Base-by-base conservation (phyloP, 2,888 invertebrate species). In the Psylliodes chrysocephalus region DNA sequence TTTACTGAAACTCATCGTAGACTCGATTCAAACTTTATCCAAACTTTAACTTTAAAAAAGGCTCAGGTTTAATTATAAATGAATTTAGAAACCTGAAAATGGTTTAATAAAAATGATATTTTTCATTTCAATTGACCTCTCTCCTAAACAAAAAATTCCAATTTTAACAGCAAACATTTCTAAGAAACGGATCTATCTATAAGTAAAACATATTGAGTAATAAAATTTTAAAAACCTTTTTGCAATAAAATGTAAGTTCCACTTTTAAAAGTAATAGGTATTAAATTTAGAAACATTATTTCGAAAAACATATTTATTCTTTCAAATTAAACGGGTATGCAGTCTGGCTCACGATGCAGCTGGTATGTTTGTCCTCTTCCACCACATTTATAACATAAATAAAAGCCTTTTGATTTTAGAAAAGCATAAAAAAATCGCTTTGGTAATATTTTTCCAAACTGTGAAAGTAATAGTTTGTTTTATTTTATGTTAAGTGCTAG, bases 281-380 rank as follows among this genome's bases (percentile, higher is more conserved):
- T 38, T 38, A 38, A 8, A 38, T 38, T 38, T 38, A 38, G 38
- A 38, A 38, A 12, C 14, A 38, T n/a, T 38, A 38, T 30, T n/a
- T n/a, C 30, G 30, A 30, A 38, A 38, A 38, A 38, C 38, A 38
- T 38, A 38, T 38, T 38, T 38, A 38, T 38, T 14, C 38, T 38
- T 38, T 38, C 15, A 38, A 14, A 4, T 14, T n/a, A 14, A 15
- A 12, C 38, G 14, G 38, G 7, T n/a, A n/a, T n/a, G n/a, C n/a
- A n/a, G n/a, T n/a, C n/a, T n/a, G n/a, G n/a, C n/a, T n/a, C n/a
- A n/a, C 38, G 14, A 14, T 38, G 38, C 38, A 38, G 38, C 38
- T 38, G 38, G 14, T n/a, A 38, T 33, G 33, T 33, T 33, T 33
- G 33, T 33, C 33, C 33, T 33, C 33, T 33, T n/a, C 2, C 12